Percentiles rank a stretch among this genome's conserved stretches.
Conservation (phyloP, 2,888 invertebrate genomes). For the Nesidiocoris tenuis region DNA sequence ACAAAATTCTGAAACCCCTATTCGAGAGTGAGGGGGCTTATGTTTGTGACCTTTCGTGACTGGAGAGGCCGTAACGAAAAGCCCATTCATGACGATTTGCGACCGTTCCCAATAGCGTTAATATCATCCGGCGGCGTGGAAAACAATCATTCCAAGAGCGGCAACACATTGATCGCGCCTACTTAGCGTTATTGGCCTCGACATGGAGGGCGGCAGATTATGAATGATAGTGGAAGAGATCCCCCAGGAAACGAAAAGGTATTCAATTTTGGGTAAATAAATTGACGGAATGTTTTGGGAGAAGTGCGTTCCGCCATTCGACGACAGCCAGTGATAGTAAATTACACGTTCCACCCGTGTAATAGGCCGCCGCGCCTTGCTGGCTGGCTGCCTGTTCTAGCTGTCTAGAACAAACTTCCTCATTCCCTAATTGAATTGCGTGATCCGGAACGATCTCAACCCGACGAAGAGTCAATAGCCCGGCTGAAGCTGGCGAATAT, state of each 20-base stretch:
- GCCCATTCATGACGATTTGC: neutral
- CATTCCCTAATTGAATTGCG: constrained; percentile 31
- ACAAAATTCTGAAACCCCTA: too few species aligned
- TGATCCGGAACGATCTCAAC: constrained; percentile 15
- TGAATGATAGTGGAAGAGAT: too few species aligned
- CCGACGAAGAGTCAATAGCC: neutral
- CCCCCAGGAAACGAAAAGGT: neutral
- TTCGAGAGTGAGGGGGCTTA: too few species aligned
- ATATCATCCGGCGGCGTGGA: neutral
- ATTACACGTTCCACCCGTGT: neutral
- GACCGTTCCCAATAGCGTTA: neutral
- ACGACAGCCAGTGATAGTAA: neutral
- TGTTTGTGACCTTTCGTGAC: neutral
- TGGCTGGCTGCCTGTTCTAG: neutral
- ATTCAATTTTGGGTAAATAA: neutral
- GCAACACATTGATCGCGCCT: neutral
- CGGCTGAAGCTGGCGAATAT: neutral
- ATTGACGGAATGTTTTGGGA: neutral
- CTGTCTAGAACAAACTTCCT: constrained; percentile 28
- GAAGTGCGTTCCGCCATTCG: neutral
- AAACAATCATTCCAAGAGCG: neutral
- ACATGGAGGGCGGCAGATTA: too few species aligned
- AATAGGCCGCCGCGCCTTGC: neutral
- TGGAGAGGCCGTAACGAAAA: neutral
- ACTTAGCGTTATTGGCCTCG: neutral